Evolutionary conservation across 1,140 invertebrate genomes (phyloP).

Genomic region (Heliconius congener): DNA sequence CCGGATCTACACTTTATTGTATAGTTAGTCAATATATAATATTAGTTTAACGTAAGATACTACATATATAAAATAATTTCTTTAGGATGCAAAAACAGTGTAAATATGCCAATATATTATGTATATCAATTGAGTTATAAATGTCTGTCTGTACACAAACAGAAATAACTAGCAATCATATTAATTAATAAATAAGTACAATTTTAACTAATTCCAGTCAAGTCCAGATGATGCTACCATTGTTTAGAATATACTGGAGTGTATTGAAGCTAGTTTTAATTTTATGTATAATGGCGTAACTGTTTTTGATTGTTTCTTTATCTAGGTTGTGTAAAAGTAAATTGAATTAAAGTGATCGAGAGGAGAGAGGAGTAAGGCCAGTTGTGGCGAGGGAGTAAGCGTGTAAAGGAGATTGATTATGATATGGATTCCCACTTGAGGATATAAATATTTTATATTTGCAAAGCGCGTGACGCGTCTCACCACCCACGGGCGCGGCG

Average conservation of each 20-base stretch:
- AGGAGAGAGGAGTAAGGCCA: no score
- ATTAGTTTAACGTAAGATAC: no score
- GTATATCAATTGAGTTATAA: neutral
- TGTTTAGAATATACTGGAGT: neutral
- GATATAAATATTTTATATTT: no score
- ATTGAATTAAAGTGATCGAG: neutral
- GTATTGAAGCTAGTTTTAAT: neutral
- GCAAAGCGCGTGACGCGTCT: no score
- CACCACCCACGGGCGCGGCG: constrained; percentile 96
- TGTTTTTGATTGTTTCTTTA: neutral
- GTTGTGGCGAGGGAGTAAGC: no score
- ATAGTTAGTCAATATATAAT: no score
- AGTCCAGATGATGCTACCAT: neutral
- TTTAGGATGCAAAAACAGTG: no score
- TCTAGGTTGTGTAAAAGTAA: neutral
- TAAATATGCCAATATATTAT: no score
- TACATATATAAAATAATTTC: neutral
- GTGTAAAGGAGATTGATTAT: no score
- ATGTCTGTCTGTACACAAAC: neutral
- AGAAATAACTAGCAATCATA: neutral
- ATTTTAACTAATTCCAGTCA: constrained; percentile 7
- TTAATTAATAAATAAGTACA: neutral
- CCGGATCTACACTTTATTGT: neutral
- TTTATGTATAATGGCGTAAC: neutral
- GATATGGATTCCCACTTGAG: no score